Base-by-base conservation (phyloP, 2,888 invertebrate species). In the Brachypalpus laphriformis region DNA sequence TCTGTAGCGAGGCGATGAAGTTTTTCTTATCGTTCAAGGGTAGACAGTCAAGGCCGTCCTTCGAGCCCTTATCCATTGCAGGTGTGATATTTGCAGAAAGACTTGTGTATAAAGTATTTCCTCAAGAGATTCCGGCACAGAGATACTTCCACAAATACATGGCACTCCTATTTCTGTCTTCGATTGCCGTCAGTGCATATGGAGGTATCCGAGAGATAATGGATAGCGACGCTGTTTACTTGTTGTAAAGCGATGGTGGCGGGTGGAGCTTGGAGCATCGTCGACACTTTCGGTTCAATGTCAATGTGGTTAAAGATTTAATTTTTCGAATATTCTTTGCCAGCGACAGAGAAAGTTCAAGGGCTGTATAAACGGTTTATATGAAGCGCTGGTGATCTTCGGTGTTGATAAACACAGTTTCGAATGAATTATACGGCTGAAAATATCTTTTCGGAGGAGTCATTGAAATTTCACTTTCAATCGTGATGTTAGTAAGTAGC, bases 11-110 rank as follows among this genome's bases (percentile, higher is more conserved):
- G 28, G 16, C 14, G 16, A 54, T 25, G 25, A 25, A 4, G 25
- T n/a, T 25, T 16, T 1, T 20, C 63, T 63, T 63, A 63, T 63
- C 63, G 63, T 63, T 63, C 63, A 63, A 63, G 63, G 63, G 63
- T 47, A 31, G 31, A 11, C 18, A 31, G 47, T 14, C 45, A 18
- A 31, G 63, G 47, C 20, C 20, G 22, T 31, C 63, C 47, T 63
- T 63, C 45, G 11, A 63, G 31, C 25, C 31, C 31, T 18, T 47
- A 40, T 40, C 40, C 14, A 14, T 0, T 40, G 14, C 40, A 40
- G 40, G 40, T 40, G 40, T 14, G 14, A 40, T 40, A 40, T 40
- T 40, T 40, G 40, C 14, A 9, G 34, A 11, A 9, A 34, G 34
- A 34, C 34, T 9, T 25, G 25, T 5, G 25, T 25, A 25, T 25